These are phyloP conservation scores for Ciconia stormi DNA, from an alignment of 2,113 vertebrate genomes.

Conservation along the genomic window DNA sequence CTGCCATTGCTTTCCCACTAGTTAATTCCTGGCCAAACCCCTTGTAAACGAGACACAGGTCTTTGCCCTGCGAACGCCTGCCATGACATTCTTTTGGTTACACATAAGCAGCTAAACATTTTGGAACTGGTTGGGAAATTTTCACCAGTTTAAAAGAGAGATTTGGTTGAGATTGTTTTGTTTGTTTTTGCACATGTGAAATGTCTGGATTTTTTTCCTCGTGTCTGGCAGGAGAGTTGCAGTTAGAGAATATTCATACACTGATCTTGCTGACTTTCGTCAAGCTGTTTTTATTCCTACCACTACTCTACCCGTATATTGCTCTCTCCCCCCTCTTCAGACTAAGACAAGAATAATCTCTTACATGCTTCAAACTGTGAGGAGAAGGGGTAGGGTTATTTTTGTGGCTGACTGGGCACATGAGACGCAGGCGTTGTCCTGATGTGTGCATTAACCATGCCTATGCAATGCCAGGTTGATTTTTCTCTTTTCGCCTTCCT, in stretches of 20 bases:
- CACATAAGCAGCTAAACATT: background rate
- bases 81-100: background rate
- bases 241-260: background rate
- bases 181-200: background rate
- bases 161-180: background rate
- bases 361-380: background rate
- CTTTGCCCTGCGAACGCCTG: background rate
- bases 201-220: background rate
- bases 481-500: background rate
- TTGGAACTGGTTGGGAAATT: background rate
- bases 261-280: background rate
- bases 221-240: background rate
- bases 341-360: background rate
- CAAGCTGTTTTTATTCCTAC: constrained; percentile 6
- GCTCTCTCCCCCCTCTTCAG: background rate
- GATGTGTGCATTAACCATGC: background rate
- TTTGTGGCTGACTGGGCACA: background rate
- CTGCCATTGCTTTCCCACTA: background rate
- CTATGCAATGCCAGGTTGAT: background rate
- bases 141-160: background rate
- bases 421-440: background rate
- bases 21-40: background rate
- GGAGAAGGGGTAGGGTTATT: background rate
- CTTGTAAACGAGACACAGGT: background rate
- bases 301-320: background rate